These are phyloP conservation scores for Acanthococcus lagerstroemiae DNA, from an alignment of 2,888 invertebrate species.

Conservation along the genomic window DNA sequence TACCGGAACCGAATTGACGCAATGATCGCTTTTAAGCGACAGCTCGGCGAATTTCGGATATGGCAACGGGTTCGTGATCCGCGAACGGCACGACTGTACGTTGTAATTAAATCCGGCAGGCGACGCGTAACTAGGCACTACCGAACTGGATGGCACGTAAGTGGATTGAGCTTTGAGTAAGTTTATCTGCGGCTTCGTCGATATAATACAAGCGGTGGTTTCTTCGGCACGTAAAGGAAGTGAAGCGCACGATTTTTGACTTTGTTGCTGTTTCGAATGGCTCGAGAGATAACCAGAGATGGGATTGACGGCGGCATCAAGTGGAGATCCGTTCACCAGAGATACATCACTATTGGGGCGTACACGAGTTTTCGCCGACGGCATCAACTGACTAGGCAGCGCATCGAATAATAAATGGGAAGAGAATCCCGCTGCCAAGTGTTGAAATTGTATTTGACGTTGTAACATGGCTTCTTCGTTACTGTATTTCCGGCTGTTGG, in stretches of 20 bases:
- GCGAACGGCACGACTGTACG: conserved; percentile 39
- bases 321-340: background rate
- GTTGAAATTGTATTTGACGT: conserved; percentile 35
- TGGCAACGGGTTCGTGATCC: background rate
- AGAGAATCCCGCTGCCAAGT: conserved; percentile 33
- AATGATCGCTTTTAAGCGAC: conserved; percentile 3
- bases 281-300: background rate
- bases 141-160: conserved; percentile 45
- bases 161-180: conserved; percentile 64
- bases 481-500: background rate
- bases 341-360: background rate
- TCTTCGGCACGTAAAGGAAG: conserved; percentile 47
- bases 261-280: conserved; percentile 4
- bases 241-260: conserved; percentile 12
- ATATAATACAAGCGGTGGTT: conserved; percentile 64
- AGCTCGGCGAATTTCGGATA: conserved; percentile 19
- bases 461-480: conserved; percentile 33
- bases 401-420: conserved; percentile 31
- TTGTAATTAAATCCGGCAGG: conserved; percentile 1
- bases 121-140: conserved; percentile 8
- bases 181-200: conserved; percentile 64
- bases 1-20: conserved; percentile 46
- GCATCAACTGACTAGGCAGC: background rate
- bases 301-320: background rate
- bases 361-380: background rate